Base-by-base conservation (phyloP, 1,140 invertebrate genomes). In the Bombus pyrosoma region DNA sequence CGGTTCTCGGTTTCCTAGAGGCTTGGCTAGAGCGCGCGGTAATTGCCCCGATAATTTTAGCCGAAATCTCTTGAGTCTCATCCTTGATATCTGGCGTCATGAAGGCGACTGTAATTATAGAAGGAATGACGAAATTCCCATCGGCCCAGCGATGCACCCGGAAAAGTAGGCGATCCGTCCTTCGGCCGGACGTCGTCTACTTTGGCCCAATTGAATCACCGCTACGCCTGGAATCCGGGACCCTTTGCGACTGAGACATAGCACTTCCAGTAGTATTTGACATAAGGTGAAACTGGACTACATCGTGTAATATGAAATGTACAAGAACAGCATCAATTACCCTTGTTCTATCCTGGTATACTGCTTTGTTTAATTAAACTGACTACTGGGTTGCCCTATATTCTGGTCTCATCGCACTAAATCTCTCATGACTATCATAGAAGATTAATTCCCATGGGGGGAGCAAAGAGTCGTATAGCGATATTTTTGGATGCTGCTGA, bases 31-130 rank as follows among this genome's bases (percentile, higher is more conserved):
- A 32, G 22, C 68, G 71, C 57, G 71, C n/a, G 32, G 66, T 81
- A 68, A 81, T 85, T 77, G 81, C 22, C 47, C 34, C 32, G 41
- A 53, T 83, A 86, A 86, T 84, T 86, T 86, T 86, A 57, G 81
- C 53, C 66, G 22, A 68, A 78, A 59, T 34, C 41, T 34, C 39
- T 57, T 28, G n/a, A 39, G 85, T 75, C 28, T 57, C 72, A 75
- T 81, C 84, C 84, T 82, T 69, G 79, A 81, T 85, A 85, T 15
- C 37, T 18, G 34, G 39, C 85, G 73, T 59, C 41, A 47, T 59
- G 85, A 73, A 68, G 81, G 12, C 53, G 43, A 47, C 34, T 69
- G 53, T 74, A 84, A 86, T 86, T 84, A 83, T 84, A 83, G 75
- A 83, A 66, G n/a, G 59, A 53, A 78, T 78, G 75, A 86, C 81